Base-by-base conservation (phyloP, 2,113 vertebrate genomes). In the Papio anubis region DNA sequence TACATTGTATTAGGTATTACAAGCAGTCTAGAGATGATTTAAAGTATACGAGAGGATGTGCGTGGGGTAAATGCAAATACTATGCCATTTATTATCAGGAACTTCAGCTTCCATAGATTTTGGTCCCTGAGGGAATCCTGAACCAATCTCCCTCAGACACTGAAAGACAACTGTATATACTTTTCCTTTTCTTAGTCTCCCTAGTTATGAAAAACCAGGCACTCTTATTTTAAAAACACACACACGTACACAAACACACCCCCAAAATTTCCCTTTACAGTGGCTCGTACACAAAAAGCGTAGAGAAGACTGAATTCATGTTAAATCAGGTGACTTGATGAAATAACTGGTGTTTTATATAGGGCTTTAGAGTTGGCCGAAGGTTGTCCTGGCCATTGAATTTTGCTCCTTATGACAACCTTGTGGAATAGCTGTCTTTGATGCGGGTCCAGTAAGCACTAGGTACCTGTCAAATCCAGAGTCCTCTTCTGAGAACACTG, bases 401-500 rank as follows among this genome's bases (percentile, higher is more conserved):
- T 57, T 86, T 68, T 73, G 52, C 17, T 92, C 55, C 75, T 92
- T 21, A 17, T 18, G 88, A 66, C 61, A 43, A 72, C 12, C 43
- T 84, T 86, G 43, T 59, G 27, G n/a, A 93, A 75, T 3, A 50
- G 81, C 20, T 64, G 32, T 88, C 76, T 64, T 81, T 0, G 0
- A 7, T 40, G 27, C 23, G 43, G 14, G 35, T 80, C 59, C 6
- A 7, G 27, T 20, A 85, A 43, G 38, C 20, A 18, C 40, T 64
- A 57, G 40, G 30, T 50, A 40, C n/a, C 43, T 88, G 76, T 88
- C 94, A 92, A 73, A 93, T 72, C 9, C 70, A 83, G 83, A 97
- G 43, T 38, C 30, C 40, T 81, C 55, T 78, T 55, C 75, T 96
- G 68, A 95, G 68, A 75, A 87, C 8, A 0, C 11, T 79, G 59